Conservation (phyloP, 1,140 invertebrate genomes). For the Mercenaria mercenaria region DNA sequence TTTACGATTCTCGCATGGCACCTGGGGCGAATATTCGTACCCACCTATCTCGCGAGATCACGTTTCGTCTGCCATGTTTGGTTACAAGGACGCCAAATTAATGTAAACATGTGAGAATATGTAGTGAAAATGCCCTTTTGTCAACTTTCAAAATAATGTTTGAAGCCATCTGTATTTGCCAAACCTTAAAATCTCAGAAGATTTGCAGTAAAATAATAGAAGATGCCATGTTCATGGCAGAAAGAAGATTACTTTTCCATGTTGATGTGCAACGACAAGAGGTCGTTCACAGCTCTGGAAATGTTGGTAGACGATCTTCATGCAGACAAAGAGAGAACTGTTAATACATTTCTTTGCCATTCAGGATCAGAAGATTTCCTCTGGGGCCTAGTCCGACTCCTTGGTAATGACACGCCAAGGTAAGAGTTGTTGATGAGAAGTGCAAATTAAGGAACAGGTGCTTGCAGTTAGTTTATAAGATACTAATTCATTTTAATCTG, state of each 20-base stretch:
- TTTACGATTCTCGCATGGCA: conserved; percentile 48
- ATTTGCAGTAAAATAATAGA: background rate
- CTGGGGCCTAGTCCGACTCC: conserved; percentile 82
- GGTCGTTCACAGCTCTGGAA: conserved; percentile 80
- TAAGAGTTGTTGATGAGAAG: no score
- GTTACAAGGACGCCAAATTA: conserved; percentile 65
- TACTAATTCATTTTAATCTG: no score
- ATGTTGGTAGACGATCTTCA: conserved; percentile 85
- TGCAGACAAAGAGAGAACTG: conserved; percentile 83
- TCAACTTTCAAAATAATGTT: background rate
- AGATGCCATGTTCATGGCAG: conserved; percentile 82
- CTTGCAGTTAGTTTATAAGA: no score
- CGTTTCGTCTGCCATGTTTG: conserved; percentile 60
- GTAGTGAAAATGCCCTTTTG: background rate
- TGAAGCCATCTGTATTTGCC: no score
- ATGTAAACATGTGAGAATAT: conserved; percentile 61
- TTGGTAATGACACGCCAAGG: conserved; percentile 83
- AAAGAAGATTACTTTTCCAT: conserved; percentile 82
- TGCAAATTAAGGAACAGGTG: no score
- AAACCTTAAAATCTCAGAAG: no score
- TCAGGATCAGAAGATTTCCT: conserved; percentile 85
- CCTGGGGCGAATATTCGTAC: conserved; percentile 24
- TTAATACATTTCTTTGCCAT: conserved; percentile 82
- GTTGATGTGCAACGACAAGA: conserved; percentile 77
- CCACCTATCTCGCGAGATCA: conserved; percentile 53